Conservation (phyloP, 2,888 invertebrate genomes). For the Lycophotia porphyrea region DNA sequence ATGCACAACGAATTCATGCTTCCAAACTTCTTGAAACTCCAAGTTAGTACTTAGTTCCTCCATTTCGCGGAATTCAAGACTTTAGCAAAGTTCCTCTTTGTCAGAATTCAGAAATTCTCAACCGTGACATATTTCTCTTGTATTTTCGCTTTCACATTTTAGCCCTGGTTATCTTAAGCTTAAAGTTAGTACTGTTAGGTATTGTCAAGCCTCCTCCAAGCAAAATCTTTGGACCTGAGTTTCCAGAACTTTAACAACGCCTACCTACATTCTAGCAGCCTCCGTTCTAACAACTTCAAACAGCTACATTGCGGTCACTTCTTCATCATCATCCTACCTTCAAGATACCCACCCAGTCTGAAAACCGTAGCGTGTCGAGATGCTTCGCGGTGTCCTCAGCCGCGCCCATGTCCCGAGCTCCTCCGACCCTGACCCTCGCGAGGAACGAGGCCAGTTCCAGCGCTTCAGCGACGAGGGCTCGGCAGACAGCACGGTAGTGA, state of each 20-base stretch:
- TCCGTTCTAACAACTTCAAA: conserved; percentile 16
- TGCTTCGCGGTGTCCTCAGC: conserved; percentile 92
- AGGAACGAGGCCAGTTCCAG: conserved; percentile 97
- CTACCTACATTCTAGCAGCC: not conserved
- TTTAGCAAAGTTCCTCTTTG: not conserved
- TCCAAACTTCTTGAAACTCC: not conserved
- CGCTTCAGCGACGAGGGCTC: conserved; percentile 97
- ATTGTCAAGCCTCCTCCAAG: not conserved
- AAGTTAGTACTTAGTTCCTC: not conserved
- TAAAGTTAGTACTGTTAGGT: not conserved
- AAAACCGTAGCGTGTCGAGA: conserved; percentile 95
- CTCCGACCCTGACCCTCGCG: conserved; percentile 93
- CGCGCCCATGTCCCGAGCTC: conserved; percentile 92
- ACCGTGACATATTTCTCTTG: not conserved
- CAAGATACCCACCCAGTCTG: conserved; percentile 95
- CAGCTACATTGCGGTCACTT: conserved; percentile 15
- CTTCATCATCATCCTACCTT: conserved; percentile 42
- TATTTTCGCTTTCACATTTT: not conserved
- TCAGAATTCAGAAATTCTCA: not conserved
- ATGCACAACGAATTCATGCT: not conserved
- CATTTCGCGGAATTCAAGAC: not conserved
- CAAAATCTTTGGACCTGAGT: not conserved
- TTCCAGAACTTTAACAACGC: not conserved
- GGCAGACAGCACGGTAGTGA: conserved; percentile 97
- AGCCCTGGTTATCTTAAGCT: too few relatives aligned